Conservation (phyloP, 2,113 vertebrate species). For the Collichthys lucidus region DNA sequence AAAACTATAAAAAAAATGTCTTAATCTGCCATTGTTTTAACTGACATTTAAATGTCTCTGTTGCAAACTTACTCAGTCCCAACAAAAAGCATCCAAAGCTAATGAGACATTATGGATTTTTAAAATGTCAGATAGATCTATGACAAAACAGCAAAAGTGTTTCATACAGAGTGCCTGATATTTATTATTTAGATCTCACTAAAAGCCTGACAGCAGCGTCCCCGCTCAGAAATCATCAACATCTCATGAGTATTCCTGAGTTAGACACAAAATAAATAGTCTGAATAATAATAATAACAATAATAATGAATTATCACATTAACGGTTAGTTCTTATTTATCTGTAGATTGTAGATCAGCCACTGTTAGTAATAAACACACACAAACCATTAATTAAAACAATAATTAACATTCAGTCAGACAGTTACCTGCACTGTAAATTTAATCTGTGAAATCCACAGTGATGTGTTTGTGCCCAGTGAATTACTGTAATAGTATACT, state of each 20-base stretch:
- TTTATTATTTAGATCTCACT: constrained; percentile 26
- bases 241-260: neutral
- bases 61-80: neutral
- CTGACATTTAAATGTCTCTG: neutral
- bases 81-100: constrained; percentile 23
- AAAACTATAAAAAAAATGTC: constrained; percentile 21
- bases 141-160: neutral
- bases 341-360: too few relatives aligned
- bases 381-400: too few relatives aligned
- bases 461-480: too few relatives aligned
- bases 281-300: neutral
- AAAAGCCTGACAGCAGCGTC: neutral
- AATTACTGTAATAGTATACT: too few relatives aligned
- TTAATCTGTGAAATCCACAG: too few relatives aligned
- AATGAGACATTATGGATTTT: constrained; percentile 25
- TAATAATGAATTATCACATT: too few relatives aligned
- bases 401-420: too few relatives aligned
- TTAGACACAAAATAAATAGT: neutral
- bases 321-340: too few relatives aligned
- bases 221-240: neutral
- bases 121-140: constrained; percentile 16
- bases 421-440: too few relatives aligned
- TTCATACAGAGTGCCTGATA: constrained; percentile 17
- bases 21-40: constrained; percentile 16
- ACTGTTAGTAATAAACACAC: too few relatives aligned